A percentile compares a stretch with the other conserved stretches of the same genome.
Conservation (phyloP, 2,113 vertebrate species). For the Solea senegalensis region DNA sequence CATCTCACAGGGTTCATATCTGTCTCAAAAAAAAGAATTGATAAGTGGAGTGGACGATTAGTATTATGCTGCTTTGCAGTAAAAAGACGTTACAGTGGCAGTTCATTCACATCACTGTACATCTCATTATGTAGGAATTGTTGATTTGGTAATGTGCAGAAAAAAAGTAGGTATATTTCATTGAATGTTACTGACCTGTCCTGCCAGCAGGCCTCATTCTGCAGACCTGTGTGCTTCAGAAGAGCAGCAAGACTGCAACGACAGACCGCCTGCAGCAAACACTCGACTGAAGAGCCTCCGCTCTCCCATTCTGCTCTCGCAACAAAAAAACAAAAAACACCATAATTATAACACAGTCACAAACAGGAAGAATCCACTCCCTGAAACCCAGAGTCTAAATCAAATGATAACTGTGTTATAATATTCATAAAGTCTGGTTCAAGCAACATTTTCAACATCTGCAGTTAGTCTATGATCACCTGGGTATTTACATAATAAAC, state of each 20-base stretch:
- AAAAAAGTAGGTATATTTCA: neutral
- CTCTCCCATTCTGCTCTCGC: slow-evolving; percentile 81
- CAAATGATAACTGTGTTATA: neutral
- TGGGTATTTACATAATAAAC: neutral
- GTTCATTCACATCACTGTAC: slow-evolving; percentile 6
- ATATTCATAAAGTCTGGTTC: neutral
- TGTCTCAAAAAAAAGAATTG: slow-evolving; percentile 49
- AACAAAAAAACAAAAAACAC: slow-evolving; percentile 40
- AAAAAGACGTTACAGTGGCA: neutral
- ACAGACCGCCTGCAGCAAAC: slow-evolving; percentile 79
- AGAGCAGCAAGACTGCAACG: slow-evolving; percentile 83
- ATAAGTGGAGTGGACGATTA: slow-evolving; percentile 18
- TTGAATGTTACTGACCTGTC: slow-evolving; percentile 72
- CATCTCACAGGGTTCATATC: slow-evolving; percentile 80
- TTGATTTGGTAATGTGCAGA: neutral
- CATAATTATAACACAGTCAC: slow-evolving; percentile 10
- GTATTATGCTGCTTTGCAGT: neutral
- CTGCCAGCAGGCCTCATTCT: slow-evolving; percentile 79
- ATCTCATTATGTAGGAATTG: neutral
- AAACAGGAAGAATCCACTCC: neutral
- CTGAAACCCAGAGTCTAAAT: neutral
- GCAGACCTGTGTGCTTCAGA: slow-evolving; percentile 83
- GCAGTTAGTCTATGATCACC: neutral
- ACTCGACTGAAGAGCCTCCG: slow-evolving; percentile 68
- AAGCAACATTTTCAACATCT: neutral